Base-by-base conservation (phyloP, 2,113 vertebrate genomes). In the Ptilonorhynchus violaceus region DNA sequence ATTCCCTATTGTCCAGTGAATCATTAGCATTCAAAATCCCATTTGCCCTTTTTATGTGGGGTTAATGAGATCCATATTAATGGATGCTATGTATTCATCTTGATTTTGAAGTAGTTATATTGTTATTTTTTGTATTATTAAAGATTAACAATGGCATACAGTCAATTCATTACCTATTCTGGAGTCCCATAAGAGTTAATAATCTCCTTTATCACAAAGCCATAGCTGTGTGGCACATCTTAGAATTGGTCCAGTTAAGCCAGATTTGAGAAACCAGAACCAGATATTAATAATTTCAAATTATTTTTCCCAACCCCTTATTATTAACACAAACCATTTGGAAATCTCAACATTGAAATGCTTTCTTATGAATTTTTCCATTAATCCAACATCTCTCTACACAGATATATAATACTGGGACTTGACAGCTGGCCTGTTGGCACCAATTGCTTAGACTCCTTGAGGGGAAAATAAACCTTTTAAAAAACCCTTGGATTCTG, bases 381-480 rank as follows among this genome's bases (percentile, higher is more conserved):
- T 50, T 93, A 91, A 88, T 91, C 35, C 44, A 72, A 15, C 41
- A 96, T 59, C 22, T 8, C 13, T 81, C 30, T 63, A 64, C 5
- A 78, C 42, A 93, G 52, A 85, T 39, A 70, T 60, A 31, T 72
- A 84, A 75, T 31, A 89, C 76, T 52, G 30, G 72, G 49, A 76
- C 42, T 94, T 94, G 88, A 93, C 92, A 96, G 86, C 91, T 94
- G 93, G 83, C 25, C 41, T 94, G 56, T 72, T 96, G 95, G 92
- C 95, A 96, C 64, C 60, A 76, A 19, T 33, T 84, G 49, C 86
- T 94, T 91, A 72, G 53, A 79, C 49, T 92, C 76, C 88, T 92
- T 91, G 58, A 88, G 76, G 82, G 85, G 35, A 95, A 97, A 96
- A 92, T 69, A 92, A 96, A 93, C 83, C 46, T 95, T 93, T 91